These are phyloP conservation scores for Threskiornis aethiopicus DNA, from an alignment of 2,797 vertebrate species.

Conservation along the genomic window DNA sequence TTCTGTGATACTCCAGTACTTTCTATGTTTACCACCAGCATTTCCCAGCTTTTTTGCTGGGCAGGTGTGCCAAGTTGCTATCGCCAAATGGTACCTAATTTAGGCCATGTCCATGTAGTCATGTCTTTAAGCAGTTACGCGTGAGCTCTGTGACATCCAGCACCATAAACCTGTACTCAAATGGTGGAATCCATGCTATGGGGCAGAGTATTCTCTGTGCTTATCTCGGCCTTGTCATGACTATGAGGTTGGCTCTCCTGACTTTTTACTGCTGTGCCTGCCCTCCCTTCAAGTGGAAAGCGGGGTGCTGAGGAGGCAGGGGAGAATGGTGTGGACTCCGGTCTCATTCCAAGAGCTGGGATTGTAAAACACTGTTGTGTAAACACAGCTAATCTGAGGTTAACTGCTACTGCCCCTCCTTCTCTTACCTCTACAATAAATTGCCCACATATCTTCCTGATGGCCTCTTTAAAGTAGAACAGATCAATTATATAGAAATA, in stretches of 20 bases:
- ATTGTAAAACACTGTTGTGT: not conserved
- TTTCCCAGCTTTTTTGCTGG: not conserved
- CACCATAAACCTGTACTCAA: not conserved
- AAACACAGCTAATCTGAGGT: constrained; percentile 25
- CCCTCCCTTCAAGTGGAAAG: not conserved
- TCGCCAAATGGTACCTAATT: not conserved
- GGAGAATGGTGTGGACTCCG: not conserved
- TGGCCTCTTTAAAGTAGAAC: constrained; percentile 41
- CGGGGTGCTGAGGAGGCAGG: not conserved
- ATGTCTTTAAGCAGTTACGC: not conserved
- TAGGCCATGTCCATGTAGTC: not conserved
- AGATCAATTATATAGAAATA: constrained; percentile 65
- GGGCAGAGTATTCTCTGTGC: not conserved
- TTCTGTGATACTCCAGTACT: not conserved
- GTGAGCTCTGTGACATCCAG: not conserved
- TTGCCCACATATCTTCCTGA: constrained; percentile 47
- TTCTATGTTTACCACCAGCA: not conserved
- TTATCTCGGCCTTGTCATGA: not conserved
- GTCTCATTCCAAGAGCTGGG: not conserved
- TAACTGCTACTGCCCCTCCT: constrained; percentile 16
- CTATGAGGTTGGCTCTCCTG: not conserved
- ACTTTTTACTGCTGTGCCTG: not conserved
- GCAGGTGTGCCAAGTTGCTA: not conserved
- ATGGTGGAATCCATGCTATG: too few relatives aligned
- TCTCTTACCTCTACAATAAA: constrained; percentile 29